These are phyloP conservation scores for Branchellion lobata DNA, from an alignment of 2,888 invertebrate species.

Conservation along the genomic window DNA sequence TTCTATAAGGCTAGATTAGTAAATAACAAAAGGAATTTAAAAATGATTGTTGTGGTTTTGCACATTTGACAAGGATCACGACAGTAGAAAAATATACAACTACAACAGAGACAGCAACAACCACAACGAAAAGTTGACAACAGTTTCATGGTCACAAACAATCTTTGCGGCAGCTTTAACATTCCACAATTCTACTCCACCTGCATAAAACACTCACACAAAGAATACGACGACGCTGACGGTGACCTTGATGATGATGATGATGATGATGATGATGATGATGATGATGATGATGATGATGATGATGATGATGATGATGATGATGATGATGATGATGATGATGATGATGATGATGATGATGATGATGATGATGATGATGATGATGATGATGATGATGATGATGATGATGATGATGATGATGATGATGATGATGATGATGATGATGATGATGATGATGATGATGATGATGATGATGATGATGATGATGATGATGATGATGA, in stretches of 20 bases:
- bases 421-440: constrained; percentile 16
- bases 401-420: background rate
- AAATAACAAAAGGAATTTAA: no score
- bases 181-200: no score
- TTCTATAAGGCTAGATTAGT: no score
- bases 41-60: no score
- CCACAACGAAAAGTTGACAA: no score
- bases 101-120: no score
- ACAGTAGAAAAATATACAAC: no score
- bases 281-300: constrained; percentile 44
- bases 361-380: constrained; percentile 38
- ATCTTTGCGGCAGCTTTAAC: no score
- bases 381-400: constrained; percentile 35
- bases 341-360: constrained; percentile 34
- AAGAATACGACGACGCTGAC: background rate
- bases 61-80: no score
- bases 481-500: background rate
- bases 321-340: constrained; percentile 37
- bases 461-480: background rate
- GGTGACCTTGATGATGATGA: constrained; percentile 28
- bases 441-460: background rate
- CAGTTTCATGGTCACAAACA: no score
- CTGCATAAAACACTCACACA: no score
- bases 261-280: constrained; percentile 29
- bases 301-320: constrained; percentile 43